Evolutionary conservation across 1,140 invertebrate species (phyloP).

Genomic region (Anastrepha obliqua): DNA sequence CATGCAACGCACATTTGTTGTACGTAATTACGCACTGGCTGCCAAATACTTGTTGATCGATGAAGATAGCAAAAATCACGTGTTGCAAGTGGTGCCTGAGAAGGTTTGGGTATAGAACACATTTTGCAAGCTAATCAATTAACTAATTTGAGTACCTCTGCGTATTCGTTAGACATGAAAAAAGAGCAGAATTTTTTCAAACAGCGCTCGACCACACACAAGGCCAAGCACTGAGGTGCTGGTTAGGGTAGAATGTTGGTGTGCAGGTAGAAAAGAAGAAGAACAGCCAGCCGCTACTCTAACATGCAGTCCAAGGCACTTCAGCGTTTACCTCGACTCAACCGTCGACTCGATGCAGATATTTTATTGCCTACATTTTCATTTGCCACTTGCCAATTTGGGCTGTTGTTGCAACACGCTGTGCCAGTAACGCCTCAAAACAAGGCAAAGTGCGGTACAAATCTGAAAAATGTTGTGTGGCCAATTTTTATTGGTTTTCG

Average conservation of each 20-base stretch:
- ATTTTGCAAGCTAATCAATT: conserved; percentile 26
- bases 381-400: conserved; percentile 6
- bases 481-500: conserved; percentile 12
- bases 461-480: neutral
- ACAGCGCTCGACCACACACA: neutral
- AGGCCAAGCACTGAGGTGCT: neutral
- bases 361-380: neutral
- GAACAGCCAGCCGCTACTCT: neutral
- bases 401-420: conserved; percentile 13
- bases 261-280: neutral
- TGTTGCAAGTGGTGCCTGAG: neutral
- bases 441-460: neutral
- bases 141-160: conserved; percentile 38
- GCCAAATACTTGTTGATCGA: neutral
- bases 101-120: neutral
- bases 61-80: conserved; percentile 17
- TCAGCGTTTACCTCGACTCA: neutral
- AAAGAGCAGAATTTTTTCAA: neutral
- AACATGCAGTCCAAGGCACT: neutral
- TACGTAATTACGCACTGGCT: neutral
- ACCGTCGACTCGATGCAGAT: too few species aligned
- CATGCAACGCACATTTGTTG: conserved; percentile 21
- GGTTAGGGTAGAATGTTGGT: neutral
- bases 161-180: neutral
- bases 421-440: conserved; percentile 15